Evolutionary conservation across 2,888 invertebrate species (phyloP).

Genomic region (Apamea crenata): DNA sequence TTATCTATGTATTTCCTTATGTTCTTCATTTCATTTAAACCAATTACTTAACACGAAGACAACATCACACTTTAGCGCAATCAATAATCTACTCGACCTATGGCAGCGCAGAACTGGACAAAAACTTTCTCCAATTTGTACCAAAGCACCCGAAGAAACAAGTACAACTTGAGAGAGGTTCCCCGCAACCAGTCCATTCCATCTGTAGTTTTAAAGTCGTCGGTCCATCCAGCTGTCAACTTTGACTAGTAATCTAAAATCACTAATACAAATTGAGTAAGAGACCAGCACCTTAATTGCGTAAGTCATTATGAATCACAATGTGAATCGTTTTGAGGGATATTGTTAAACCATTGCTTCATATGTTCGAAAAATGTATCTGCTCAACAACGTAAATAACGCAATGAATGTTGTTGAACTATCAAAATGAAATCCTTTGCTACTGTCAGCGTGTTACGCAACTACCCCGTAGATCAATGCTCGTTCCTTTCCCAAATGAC

Average conservation of each 20-base stretch:
- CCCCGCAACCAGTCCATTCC: neutral
- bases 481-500: neutral
- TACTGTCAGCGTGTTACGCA: neutral
- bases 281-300: neutral
- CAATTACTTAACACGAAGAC: neutral
- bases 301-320: no score
- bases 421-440: neutral
- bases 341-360: no score
- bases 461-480: neutral
- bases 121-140: neutral
- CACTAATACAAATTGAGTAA: neutral
- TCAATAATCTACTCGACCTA: neutral
- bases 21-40: neutral
- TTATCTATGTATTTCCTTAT: neutral
- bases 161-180: neutral
- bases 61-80: neutral
- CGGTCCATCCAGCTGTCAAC: neutral
- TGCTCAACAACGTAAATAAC: no score
- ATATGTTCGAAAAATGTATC: no score
- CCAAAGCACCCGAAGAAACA: no score
- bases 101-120: neutral
- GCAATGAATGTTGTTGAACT: neutral
- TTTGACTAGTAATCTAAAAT: neutral
- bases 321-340: no score
- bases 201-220: no score